Evolutionary conservation across 2,888 invertebrate genomes (phyloP).

Genomic region (Timema podura): DNA sequence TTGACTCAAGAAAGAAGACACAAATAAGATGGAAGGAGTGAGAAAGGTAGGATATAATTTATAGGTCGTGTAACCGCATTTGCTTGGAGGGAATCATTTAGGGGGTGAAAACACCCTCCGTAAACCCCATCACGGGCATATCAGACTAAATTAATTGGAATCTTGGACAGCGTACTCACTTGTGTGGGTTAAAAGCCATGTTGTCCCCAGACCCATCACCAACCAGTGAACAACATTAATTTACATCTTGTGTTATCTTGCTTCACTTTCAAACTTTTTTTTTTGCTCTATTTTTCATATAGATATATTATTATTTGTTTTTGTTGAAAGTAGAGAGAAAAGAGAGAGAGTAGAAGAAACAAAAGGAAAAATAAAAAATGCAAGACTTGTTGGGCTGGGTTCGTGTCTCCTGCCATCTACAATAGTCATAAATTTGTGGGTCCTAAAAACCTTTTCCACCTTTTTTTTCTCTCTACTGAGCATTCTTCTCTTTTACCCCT

Average conservation of each 20-base stretch:
- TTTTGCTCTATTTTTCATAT: neutral
- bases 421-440: conserved; percentile 21
- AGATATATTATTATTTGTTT: neutral
- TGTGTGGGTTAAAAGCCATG: too few relatives aligned
- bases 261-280: neutral
- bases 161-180: too few relatives aligned
- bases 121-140: too few relatives aligned
- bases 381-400: conserved; percentile 16
- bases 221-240: conserved; percentile 19
- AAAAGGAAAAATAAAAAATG: conserved; percentile 5
- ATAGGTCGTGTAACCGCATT: too few relatives aligned
- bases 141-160: too few relatives aligned
- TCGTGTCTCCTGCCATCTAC: conserved; percentile 19
- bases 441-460: conserved; percentile 6
- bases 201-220: conserved; percentile 16
- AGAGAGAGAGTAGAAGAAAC: neutral
- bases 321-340: neutral
- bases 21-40: too few relatives aligned
- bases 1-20: too few relatives aligned
- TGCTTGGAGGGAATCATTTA: too few relatives aligned
- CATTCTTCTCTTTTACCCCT: too few relatives aligned
- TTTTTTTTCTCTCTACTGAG: neutral
- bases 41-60: too few relatives aligned
- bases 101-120: too few relatives aligned
- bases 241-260: conserved; percentile 19